Evolutionary conservation across 2,888 invertebrate species (phyloP).

Genomic region (Drosophila tripunctata): DNA sequence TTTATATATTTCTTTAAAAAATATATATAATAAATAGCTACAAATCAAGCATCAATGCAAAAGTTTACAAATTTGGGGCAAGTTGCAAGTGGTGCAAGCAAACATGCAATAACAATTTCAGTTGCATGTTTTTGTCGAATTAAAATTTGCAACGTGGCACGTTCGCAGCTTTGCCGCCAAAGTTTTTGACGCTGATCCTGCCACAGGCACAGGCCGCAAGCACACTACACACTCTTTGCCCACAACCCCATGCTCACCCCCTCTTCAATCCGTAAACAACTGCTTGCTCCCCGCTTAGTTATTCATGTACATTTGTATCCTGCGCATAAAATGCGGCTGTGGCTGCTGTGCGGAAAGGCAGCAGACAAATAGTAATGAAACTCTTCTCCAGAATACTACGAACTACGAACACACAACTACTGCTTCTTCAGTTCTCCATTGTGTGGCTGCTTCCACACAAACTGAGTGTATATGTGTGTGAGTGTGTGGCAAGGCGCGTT

Average conservation of each 20-base stretch:
- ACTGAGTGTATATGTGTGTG: slow-evolving; percentile 2
- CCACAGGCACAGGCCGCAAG: slow-evolving; percentile 45
- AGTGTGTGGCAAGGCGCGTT: slow-evolving; percentile 21
- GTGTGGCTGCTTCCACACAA: slow-evolving; percentile 46
- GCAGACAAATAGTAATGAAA: slow-evolving; percentile 80
- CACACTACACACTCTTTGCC: neutral
- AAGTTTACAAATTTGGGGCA: slow-evolving; percentile 42
- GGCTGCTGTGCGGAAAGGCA: slow-evolving; percentile 79
- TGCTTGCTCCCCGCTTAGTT: slow-evolving; percentile 58
- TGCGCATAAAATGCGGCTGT: slow-evolving; percentile 79
- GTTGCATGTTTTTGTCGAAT: slow-evolving; percentile 74
- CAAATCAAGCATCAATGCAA: neutral
- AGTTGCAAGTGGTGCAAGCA: slow-evolving; percentile 45
- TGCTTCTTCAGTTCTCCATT: slow-evolving; percentile 28
- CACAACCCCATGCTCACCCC: neutral
- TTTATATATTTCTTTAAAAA: neutral
- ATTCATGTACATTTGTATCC: slow-evolving; percentile 80
- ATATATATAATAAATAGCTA: neutral
- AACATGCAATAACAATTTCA: slow-evolving; percentile 78
- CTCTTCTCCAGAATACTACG: slow-evolving; percentile 69
- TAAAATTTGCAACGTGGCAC: slow-evolving; percentile 78
- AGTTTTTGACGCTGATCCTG: slow-evolving; percentile 67
- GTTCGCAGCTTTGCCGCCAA: slow-evolving; percentile 63
- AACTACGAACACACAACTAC: too few species aligned
- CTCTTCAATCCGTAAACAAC: slow-evolving; percentile 11